These are phyloP conservation scores for Crypturellus undulatus DNA, from an alignment of 2,113 vertebrate species.

Conservation along the genomic window DNA sequence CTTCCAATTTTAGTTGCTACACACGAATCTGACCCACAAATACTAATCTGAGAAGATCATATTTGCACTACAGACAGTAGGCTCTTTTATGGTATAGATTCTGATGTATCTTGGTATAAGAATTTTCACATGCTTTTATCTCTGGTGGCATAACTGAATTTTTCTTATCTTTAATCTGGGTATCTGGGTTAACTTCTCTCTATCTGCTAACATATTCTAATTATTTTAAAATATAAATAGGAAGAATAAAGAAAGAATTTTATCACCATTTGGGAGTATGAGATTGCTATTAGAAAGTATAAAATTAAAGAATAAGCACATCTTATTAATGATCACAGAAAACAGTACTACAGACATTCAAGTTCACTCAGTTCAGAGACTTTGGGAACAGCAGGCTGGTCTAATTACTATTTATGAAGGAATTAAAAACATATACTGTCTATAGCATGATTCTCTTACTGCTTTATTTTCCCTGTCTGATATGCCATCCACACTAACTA, in stretches of 20 bases:
- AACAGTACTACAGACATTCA: background rate
- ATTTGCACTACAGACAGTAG: background rate
- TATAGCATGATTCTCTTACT: background rate
- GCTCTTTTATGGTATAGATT: background rate
- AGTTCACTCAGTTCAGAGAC: background rate
- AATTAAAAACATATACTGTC: background rate
- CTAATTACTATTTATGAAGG: background rate
- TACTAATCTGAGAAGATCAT: background rate
- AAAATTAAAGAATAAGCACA: background rate
- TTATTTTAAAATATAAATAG: background rate
- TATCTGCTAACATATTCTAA: background rate
- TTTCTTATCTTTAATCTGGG: background rate
- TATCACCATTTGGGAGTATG: background rate
- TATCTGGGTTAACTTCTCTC: background rate
- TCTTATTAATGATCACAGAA: background rate
- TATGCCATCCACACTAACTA: background rate
- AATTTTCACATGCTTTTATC: background rate
- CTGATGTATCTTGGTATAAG: background rate
- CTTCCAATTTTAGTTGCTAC: background rate
- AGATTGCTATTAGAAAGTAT: background rate
- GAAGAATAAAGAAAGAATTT: background rate
- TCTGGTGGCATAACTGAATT: background rate
- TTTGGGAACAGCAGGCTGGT: background rate
- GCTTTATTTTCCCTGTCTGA: background rate
- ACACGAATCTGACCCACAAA: background rate